A percentile compares a stretch with the other conserved stretches of the same genome.
These are phyloP conservation scores for Diloba caeruleocephala DNA, from an alignment of 2,888 invertebrate genomes.

Conservation along the genomic window DNA sequence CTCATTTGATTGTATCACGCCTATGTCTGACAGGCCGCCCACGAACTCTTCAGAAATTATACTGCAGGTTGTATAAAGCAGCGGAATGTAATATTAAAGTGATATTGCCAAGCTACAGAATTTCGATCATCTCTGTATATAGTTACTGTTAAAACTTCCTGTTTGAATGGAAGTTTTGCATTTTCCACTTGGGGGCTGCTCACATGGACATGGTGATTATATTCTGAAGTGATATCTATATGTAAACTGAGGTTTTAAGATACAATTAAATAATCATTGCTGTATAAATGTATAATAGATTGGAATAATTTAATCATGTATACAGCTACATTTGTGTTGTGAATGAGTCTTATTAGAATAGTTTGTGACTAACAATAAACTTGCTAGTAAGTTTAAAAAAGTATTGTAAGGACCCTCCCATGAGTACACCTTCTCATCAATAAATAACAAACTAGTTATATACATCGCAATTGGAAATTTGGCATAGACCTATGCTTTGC, in stretches of 20 bases:
- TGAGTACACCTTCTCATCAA: too few relatives aligned
- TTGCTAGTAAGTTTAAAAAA: too few relatives aligned
- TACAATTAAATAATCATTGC: neutral
- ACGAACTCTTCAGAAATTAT: slow-evolving; percentile 37
- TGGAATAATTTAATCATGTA: too few relatives aligned
- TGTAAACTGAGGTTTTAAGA: neutral
- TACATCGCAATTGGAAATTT: too few relatives aligned
- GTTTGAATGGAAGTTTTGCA: slow-evolving; percentile 1
- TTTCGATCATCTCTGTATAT: slow-evolving; percentile 5
- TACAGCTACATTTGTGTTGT: too few relatives aligned
- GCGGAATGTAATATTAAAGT: too few relatives aligned
- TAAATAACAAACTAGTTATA: too few relatives aligned
- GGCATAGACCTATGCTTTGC: too few relatives aligned
- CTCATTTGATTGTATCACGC: slow-evolving; percentile 33
- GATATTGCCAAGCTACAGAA: slow-evolving; percentile 9
- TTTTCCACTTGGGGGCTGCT: slow-evolving; percentile 12
- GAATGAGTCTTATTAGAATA: too few relatives aligned
- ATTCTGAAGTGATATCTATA: neutral
- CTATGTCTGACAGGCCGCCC: slow-evolving; percentile 58
- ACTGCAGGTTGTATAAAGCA: slow-evolving; percentile 18
- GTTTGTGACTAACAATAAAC: too few relatives aligned
- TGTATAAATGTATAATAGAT: too few relatives aligned
- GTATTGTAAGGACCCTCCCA: too few relatives aligned
- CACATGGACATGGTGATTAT: slow-evolving; percentile 38
- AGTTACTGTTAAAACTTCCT: slow-evolving; percentile 8